A percentile compares a stretch with the other conserved stretches of the same genome.
phyloP scores from a whole-genome alignment of 2,113 vertebrate genomes.

The Rhadina sibilatrix region DNA sequence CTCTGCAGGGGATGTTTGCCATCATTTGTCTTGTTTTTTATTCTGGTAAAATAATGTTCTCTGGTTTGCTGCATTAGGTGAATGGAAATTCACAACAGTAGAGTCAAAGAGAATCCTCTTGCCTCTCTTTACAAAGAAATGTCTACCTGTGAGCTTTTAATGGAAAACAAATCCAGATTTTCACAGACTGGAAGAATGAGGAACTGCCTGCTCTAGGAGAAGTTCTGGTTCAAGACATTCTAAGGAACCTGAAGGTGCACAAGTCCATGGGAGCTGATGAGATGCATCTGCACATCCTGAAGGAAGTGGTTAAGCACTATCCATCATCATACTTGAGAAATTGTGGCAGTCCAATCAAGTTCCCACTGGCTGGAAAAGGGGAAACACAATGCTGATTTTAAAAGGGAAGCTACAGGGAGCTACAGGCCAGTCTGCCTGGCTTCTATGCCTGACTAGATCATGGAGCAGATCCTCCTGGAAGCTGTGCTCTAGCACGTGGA shows the following conservation, averaged over 20 bases:
- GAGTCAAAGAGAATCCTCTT: neutral
- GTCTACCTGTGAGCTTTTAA: neutral
- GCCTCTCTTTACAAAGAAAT: neutral
- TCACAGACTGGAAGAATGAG: neutral
- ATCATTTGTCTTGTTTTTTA: neutral
- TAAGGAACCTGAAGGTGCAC: neutral
- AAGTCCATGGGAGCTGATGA: neutral
- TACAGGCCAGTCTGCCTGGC: neutral
- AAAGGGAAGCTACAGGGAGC: neutral
- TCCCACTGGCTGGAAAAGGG: neutral
- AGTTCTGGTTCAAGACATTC: neutral
- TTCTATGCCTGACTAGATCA: neutral
- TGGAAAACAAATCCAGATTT: neutral
- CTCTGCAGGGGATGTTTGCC: neutral
- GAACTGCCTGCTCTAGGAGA: neutral
- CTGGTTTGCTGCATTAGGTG: neutral
- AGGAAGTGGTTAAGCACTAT: neutral
- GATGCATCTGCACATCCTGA: neutral
- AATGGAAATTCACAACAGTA: neutral
- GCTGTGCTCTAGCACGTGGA: neutral
- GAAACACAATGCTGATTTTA: rapidly evolving
- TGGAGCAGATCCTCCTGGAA: neutral
- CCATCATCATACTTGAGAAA: neutral
- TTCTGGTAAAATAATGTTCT: neutral
- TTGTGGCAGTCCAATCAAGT: neutral